Evolutionary conservation across 2,888 invertebrate genomes (phyloP).

Genomic region (Tillus elongatus): DNA sequence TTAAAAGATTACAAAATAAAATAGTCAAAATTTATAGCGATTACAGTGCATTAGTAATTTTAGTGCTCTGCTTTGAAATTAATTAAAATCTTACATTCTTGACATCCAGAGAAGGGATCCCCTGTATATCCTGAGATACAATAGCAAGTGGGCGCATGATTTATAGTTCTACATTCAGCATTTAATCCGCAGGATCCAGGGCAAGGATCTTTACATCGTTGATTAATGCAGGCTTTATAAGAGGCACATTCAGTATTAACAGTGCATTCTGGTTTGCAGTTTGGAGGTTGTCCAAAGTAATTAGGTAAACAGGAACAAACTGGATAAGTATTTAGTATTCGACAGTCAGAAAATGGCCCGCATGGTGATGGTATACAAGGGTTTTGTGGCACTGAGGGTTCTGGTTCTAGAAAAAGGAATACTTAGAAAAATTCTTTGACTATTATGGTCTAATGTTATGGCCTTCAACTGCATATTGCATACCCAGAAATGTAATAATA

Average conservation of each 20-base stretch:
- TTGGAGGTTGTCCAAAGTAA: constrained; percentile 71
- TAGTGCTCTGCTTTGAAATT: too few relatives aligned
- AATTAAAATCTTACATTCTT: constrained; percentile 41
- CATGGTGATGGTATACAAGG: constrained; percentile 67
- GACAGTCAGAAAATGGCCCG: constrained; percentile 68
- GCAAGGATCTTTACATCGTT: constrained; percentile 65
- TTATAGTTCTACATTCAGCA: constrained; percentile 59
- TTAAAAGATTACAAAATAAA: too few relatives aligned
- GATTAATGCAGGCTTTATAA: constrained; percentile 61
- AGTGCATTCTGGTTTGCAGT: constrained; percentile 67
- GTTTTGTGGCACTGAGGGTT: constrained; percentile 27
- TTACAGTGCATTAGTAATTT: too few relatives aligned
- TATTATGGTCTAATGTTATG: too few relatives aligned
- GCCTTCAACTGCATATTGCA: too few relatives aligned
- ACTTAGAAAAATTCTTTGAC: too few relatives aligned
- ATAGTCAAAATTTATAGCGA: too few relatives aligned
- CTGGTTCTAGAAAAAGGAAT: too few relatives aligned
- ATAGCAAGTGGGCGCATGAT: constrained; percentile 64
- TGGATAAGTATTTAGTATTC: constrained; percentile 55
- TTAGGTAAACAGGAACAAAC: constrained; percentile 66
- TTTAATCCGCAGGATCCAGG: constrained; percentile 66
- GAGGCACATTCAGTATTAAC: constrained; percentile 65
- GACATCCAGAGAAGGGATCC: constrained; percentile 72
- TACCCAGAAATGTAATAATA: too few relatives aligned
- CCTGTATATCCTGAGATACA: constrained; percentile 64